Conservation (phyloP, 2,113 vertebrate species). For the Notothenia rossii region DNA sequence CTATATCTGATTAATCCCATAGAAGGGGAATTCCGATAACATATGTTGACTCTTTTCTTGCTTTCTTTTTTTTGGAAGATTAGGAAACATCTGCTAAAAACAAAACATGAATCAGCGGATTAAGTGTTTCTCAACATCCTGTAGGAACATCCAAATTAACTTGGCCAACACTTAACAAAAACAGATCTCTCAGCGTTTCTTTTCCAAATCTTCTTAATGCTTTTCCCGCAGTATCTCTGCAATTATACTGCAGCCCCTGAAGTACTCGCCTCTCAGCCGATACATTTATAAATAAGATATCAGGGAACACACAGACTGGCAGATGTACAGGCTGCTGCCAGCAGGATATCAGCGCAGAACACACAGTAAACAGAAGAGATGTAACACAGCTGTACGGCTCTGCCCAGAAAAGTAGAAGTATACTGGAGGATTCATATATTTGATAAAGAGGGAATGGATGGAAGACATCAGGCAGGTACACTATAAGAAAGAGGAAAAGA, state of each 20-base stretch:
- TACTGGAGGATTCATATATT: constrained; percentile 8
- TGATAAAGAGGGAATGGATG: constrained; percentile 18
- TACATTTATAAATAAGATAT: constrained; percentile 59
- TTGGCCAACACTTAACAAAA: constrained; percentile 5
- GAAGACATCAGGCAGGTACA: constrained; percentile 15
- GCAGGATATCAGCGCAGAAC: constrained; percentile 18
- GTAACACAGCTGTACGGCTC: neutral
- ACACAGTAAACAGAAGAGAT: constrained; percentile 11
- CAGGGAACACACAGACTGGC: constrained; percentile 15
- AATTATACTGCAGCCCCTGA: constrained; percentile 55
- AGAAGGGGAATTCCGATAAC: constrained; percentile 16
- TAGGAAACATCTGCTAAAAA: constrained; percentile 42
- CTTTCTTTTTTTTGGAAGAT: constrained; percentile 35
- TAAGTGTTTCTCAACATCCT: constrained; percentile 59
- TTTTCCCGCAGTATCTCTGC: constrained; percentile 47
- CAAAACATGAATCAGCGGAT: constrained; percentile 38
- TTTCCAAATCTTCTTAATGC: neutral
- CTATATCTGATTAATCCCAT: constrained; percentile 3
- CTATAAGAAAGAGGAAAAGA: constrained; percentile 17
- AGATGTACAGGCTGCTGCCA: constrained; percentile 24
- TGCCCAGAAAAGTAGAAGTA: neutral
- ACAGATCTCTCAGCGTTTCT: constrained; percentile 2
- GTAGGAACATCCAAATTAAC: constrained; percentile 39
- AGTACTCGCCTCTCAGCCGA: constrained; percentile 18
- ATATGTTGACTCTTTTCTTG: neutral